Base-by-base conservation (phyloP, 2,113 vertebrate genomes). In the Neomonachus schauinslandi region DNA sequence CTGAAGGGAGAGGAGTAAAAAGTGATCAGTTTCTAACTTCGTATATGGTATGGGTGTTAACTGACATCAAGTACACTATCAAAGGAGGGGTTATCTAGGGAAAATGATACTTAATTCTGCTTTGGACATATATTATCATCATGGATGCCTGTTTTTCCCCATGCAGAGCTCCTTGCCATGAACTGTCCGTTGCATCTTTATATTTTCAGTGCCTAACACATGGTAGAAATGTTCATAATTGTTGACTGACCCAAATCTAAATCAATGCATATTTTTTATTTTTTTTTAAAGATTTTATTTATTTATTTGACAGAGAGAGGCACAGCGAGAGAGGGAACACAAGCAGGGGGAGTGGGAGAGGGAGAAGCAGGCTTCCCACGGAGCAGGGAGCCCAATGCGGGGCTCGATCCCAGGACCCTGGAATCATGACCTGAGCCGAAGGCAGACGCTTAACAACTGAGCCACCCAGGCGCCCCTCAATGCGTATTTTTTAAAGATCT, bases 11-110 rank as follows among this genome's bases (percentile, higher is more conserved):
- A 71, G 90, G 12, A 90, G 26, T 91, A 65, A 74, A 94, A 87
- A 67, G 55, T 51, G 65, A 88, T 51, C 46, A 36, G 49, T 74
- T 67, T 88, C 49, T 92, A 88, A 94, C 55, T 96, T 61, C 80
- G 49, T 19, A 87, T 65, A 76, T 67, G 74, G 24, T 15, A 82
- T 57, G 46, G 36, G 3, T 72, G 10, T 72, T 72, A 74, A 81
- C 55, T 74, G 42, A 46, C 51, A 63, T 55, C 63, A 86, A 87
- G 36, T 33, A 81, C 10, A 85, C 65, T 85, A 51, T 63, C 81
- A 67, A 96, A 94, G 36, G 55, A 91, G 10, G 53, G 21, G 26
- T 74, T 82, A 91, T 51, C 42, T 91, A 57, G 16, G 80, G 80
- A 79, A 59, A 91, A 96, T 72, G 63, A 71, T 63, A 42, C 46